phyloP scores from a whole-genome alignment of 2,113 vertebrate genomes.

The Tetrax tetrax region DNA sequence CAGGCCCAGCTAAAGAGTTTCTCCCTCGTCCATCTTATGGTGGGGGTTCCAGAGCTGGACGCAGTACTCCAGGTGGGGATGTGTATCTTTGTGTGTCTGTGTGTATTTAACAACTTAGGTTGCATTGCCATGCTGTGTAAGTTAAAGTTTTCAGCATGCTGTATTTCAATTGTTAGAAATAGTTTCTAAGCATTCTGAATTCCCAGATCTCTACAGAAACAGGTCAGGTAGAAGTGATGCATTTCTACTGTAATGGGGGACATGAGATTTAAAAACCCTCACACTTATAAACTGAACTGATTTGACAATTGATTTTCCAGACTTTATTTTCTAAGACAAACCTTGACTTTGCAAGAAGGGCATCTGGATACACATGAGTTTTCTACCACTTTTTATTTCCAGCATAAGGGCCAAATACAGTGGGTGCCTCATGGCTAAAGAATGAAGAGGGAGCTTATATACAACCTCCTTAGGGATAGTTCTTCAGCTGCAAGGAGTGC shows the following conservation, averaged over 20 bases:
- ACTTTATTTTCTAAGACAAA: neutral
- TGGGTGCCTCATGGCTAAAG: neutral
- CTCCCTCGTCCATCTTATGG: no score
- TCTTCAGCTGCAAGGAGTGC: fast-evolving
- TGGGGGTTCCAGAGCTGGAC: no score
- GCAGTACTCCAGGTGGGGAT: no score
- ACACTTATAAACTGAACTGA: neutral
- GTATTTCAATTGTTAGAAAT: neutral
- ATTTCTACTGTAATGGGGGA: neutral
- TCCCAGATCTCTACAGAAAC: neutral
- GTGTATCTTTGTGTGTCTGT: no score
- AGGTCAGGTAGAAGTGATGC: neutral
- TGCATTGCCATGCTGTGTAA: neutral
- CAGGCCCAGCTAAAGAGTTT: no score
- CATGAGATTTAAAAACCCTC: neutral
- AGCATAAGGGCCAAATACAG: neutral
- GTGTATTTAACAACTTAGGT: neutral
- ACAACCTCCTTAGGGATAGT: neutral
- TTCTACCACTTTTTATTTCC: neutral
- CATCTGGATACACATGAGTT: neutral
- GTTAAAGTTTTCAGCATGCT: neutral
- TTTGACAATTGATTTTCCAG: neutral
- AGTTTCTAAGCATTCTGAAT: neutral
- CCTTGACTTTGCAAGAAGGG: neutral
- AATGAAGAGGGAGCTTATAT: neutral